A percentile compares a stretch with the other conserved stretches of the same genome.
These are phyloP conservation scores for Xanthia togata DNA, from an alignment of 2,888 invertebrate species.

Conservation along the genomic window DNA sequence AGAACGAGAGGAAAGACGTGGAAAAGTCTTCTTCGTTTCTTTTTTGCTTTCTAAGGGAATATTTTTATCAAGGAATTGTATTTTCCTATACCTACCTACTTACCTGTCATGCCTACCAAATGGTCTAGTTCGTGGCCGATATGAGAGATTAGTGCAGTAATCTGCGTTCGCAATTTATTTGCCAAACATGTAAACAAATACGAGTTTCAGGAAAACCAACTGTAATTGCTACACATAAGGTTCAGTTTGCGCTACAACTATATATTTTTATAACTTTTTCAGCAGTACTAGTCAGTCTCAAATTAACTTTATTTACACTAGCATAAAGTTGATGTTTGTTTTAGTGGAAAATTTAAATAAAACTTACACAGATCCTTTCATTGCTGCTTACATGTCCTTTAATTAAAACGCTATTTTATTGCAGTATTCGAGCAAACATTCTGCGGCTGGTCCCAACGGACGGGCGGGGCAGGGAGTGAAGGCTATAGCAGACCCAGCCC, in stretches of 20 bases:
- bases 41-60: background rate
- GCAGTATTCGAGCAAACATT: slow-evolving; percentile 78
- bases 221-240: no score
- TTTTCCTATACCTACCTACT: background rate
- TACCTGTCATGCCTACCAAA: background rate
- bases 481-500: slow-evolving; percentile 80
- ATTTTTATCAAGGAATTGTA: background rate
- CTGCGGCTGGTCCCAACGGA: slow-evolving; percentile 74
- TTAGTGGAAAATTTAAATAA: no score
- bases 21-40: background rate
- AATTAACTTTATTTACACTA: no score
- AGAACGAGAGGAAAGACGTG: no score
- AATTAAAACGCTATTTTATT: background rate
- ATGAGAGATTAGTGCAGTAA: background rate
- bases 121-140: no score
- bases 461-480: slow-evolving; percentile 87
- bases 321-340: no score
- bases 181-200: no score
- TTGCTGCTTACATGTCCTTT: background rate
- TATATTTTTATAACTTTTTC: no score
- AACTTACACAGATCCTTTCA: background rate
- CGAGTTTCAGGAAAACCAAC: no score
- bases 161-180: no score
- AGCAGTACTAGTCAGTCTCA: no score
- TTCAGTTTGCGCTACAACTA: no score